Conservation (phyloP, 2,113 vertebrate genomes). For the Eulemur macaco region DNA sequence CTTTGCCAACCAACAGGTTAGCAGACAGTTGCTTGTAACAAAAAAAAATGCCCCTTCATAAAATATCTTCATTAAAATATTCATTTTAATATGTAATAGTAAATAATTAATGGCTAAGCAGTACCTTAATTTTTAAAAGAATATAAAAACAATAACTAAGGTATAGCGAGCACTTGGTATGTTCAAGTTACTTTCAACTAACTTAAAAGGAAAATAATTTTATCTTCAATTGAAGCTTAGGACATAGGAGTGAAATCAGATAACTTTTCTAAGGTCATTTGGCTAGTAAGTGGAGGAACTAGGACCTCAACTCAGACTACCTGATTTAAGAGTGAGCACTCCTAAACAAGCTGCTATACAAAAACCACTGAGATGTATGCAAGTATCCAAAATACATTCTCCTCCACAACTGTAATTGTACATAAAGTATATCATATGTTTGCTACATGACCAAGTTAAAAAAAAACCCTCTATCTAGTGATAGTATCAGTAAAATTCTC, state of each 20-base stretch:
- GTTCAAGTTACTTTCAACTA: background rate
- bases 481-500: background rate
- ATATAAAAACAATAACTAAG: background rate
- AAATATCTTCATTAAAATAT: slow-evolving; percentile 54
- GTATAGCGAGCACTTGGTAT: background rate
- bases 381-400: background rate
- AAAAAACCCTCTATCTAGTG: background rate
- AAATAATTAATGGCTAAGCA: slow-evolving; percentile 5
- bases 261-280: background rate
- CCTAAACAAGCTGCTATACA: background rate
- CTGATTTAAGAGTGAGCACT: background rate
- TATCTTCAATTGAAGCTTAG: background rate
- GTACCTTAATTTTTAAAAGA: background rate
- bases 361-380: background rate
- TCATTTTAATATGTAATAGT: slow-evolving; percentile 13
- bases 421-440: background rate
- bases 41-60: slow-evolving; percentile 33
- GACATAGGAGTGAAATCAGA: background rate
- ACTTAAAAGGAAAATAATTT: slow-evolving; percentile 21
- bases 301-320: background rate
- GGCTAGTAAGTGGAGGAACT: background rate
- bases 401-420: background rate
- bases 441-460: background rate
- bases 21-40: background rate
- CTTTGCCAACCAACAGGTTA: slow-evolving; percentile 17